Evolutionary conservation across 2,888 invertebrate species (phyloP), one percentile per base, ranked within the genome.

Genomic region (Pollenia angustigena): DNA sequence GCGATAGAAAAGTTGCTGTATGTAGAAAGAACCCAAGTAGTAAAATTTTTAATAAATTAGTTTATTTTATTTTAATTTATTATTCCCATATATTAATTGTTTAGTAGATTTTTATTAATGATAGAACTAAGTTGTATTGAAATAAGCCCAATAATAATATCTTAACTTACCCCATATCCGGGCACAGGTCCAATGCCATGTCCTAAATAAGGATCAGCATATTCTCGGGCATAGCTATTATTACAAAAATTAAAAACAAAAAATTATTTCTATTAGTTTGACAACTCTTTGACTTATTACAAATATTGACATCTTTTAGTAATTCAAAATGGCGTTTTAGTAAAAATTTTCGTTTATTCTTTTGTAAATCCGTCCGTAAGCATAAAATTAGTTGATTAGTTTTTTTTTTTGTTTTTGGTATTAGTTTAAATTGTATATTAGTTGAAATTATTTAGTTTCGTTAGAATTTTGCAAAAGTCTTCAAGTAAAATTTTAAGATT

Each of bases 101-200:
- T 32, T 32, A 32, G 32, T 6, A 32, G 4, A 3, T 2, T 4
- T 32, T 32, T 32, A 0, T 32, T 32, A 32, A 32, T 32, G n/a
- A n/a, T n/a, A n/a, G n/a, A n/a, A n/a, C n/a, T n/a, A n/a, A n/a
- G n/a, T n/a, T n/a, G 32, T 32, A 32, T 32, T 32, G 32, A 32
- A 32, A 32, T 32, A 32, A 4, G 9, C 46, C 11, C 14, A 12
- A 50, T n/a, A 71, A 14, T 64, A 48, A 76, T 18, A 48, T 68
- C 0, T 58, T 6, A 16, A 91, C 96, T 96, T 95, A 99, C 98
- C 96, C 98, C 98, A 94, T 99, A 99, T 92, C 98, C 98, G 90
- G 99, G 97, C 91, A 99, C 97, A 90, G 99, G 99, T 92, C 99
- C 99, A 93, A 99, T 98, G 89, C 98, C 97, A 94, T 98, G 98